These are phyloP conservation scores for Sebastes alutus DNA, from an alignment of 2,797 vertebrate genomes.

Conservation along the genomic window DNA sequence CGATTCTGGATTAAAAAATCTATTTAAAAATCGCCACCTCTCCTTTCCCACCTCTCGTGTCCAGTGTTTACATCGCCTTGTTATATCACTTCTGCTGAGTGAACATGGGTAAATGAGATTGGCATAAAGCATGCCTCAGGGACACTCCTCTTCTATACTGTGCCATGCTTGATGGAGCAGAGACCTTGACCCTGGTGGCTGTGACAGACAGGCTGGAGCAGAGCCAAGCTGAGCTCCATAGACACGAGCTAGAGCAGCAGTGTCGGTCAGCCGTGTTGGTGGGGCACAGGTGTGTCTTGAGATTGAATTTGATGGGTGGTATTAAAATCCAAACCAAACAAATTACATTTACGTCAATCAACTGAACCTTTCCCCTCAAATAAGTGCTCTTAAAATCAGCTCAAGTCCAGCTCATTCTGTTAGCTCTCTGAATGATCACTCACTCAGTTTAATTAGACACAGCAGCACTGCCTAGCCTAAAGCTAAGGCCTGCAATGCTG, in stretches of 20 bases:
- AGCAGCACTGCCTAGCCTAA: not conserved
- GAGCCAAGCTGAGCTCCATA: not conserved
- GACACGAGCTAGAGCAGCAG: not conserved
- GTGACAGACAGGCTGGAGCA: not conserved
- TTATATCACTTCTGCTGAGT: slow-evolving; percentile 8
- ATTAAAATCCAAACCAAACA: slow-evolving; percentile 2
- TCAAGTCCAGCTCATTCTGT: not conserved
- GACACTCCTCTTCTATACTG: not conserved
- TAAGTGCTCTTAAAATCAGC: not conserved
- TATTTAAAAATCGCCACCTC: not conserved
- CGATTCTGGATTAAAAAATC: no score
- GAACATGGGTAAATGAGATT: slow-evolving; percentile 12
- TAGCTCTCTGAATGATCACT: not conserved
- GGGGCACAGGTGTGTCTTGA: not conserved
- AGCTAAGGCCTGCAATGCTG: not conserved
- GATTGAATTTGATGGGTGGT: not conserved
- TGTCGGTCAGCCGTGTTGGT: not conserved
- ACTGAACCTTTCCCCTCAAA: not conserved
- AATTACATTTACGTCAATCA: not conserved
- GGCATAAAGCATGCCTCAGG: slow-evolving; percentile 14
- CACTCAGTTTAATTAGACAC: slow-evolving; percentile 8
- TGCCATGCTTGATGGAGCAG: not conserved
- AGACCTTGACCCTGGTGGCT: not conserved
- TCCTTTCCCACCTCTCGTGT: not conserved
- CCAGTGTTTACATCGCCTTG: slow-evolving; percentile 1